These are phyloP conservation scores for Petrocephalus schoutedeni DNA, from an alignment of 2,797 vertebrate genomes.

Conservation along the genomic window DNA sequence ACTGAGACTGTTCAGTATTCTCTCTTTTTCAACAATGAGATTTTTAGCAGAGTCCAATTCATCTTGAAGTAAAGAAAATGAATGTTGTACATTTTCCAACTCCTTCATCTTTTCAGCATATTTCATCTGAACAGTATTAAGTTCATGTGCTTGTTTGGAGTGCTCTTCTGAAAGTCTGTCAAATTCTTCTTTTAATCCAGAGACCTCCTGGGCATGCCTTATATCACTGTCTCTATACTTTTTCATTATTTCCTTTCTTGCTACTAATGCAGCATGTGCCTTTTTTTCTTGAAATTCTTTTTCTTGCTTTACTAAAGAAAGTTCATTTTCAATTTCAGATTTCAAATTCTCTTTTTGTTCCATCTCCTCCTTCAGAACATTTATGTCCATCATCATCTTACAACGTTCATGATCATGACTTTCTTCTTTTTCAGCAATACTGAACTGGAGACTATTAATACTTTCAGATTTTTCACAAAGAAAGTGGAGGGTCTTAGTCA, in stretches of 20 bases:
- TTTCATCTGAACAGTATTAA: constrained; percentile 51
- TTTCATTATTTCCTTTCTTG: constrained; percentile 57
- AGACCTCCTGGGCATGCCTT: constrained; percentile 51
- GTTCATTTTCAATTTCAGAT: constrained; percentile 39
- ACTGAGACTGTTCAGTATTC: constrained; percentile 43
- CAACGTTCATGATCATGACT: constrained; percentile 48
- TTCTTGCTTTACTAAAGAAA: constrained; percentile 54
- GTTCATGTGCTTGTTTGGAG: constrained; percentile 53
- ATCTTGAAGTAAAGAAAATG: constrained; percentile 40
- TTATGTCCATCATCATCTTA: constrained; percentile 50
- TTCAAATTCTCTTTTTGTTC: constrained; percentile 34
- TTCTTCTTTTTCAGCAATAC: constrained; percentile 48
- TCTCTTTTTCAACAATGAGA: constrained; percentile 46
- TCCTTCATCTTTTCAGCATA: constrained; percentile 54
- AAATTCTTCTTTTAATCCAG: constrained; percentile 57
- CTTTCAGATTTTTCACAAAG: constrained; percentile 53
- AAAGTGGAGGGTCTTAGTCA: constrained; percentile 50
- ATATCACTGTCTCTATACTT: constrained; percentile 59
- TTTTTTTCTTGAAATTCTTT: constrained; percentile 69
- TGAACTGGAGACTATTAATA: constrained; percentile 53
- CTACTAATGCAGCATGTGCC: constrained; percentile 62
- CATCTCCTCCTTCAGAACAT: constrained; percentile 57
- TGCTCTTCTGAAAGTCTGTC: constrained; percentile 53
- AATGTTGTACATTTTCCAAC: constrained; percentile 42
- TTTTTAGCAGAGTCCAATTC: constrained; percentile 46